A percentile compares a stretch with the other conserved stretches of the same genome.
phyloP scores from a whole-genome alignment of 2,888 invertebrate genomes.

The Lasioglossum leucozonium region DNA sequence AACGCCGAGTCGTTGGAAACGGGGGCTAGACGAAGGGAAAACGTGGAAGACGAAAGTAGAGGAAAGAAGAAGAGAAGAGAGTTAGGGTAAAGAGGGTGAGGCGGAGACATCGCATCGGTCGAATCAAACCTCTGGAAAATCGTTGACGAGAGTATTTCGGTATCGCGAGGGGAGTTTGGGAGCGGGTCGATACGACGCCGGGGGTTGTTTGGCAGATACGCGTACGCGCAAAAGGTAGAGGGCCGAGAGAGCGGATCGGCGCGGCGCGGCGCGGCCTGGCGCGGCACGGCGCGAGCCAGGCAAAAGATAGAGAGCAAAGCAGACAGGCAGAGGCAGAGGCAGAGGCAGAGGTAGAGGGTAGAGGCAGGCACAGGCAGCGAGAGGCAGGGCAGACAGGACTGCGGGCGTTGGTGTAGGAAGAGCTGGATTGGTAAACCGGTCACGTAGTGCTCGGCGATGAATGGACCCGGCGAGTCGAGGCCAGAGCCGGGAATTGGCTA shows the following conservation, averaged over 20 bases:
- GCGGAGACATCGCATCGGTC: not conserved
- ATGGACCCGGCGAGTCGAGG: conserved; percentile 84
- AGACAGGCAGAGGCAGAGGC: not conserved
- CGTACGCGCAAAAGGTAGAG: conserved; percentile 60
- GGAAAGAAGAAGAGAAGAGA: not conserved
- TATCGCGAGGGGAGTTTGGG: conserved; percentile 62
- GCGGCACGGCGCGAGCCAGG: conserved; percentile 25
- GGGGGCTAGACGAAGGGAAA: not conserved
- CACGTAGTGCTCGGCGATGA: conserved; percentile 84
- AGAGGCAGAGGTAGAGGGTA: conserved; percentile 13
- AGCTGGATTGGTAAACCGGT: conserved; percentile 83
- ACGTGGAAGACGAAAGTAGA: not conserved
- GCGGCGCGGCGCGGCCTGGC: not conserved
- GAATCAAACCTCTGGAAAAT: conserved; percentile 52
- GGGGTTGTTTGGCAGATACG: conserved; percentile 79
- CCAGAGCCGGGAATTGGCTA: conserved; percentile 84
- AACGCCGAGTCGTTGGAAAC: conserved; percentile 6
- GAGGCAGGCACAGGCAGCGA: conserved; percentile 34
- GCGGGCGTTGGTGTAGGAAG: conserved; percentile 58
- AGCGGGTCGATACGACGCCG: conserved; percentile 79
- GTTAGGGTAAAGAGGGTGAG: not conserved
- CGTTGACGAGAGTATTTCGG: conserved; percentile 67
- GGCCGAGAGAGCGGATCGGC: conserved; percentile 33
- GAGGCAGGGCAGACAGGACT: conserved; percentile 48
- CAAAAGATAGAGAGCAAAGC: conserved; percentile 10